These are phyloP conservation scores for Plebejus argus DNA, from an alignment of 2,888 invertebrate species.

Conservation along the genomic window DNA sequence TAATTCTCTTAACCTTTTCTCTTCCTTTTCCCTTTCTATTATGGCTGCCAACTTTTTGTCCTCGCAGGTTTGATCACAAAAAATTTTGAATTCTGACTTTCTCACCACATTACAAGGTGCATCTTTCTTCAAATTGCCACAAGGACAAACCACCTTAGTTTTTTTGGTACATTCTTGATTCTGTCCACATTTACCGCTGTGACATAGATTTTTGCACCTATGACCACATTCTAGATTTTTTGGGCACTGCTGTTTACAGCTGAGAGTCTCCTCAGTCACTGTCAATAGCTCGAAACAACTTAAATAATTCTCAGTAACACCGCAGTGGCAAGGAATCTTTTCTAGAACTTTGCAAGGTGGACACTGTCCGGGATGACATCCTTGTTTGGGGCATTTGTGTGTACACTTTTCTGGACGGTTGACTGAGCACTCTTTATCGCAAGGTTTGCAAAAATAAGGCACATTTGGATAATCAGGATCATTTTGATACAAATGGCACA, in stretches of 20 bases:
- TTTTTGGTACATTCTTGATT: slow-evolving; percentile 88
- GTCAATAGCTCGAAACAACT: slow-evolving; percentile 85
- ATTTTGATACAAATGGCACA: slow-evolving; percentile 84
- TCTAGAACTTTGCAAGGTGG: slow-evolving; percentile 86
- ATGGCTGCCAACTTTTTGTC: slow-evolving; percentile 79
- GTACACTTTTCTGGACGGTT: slow-evolving; percentile 86
- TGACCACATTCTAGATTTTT: slow-evolving; percentile 94
- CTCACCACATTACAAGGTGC: slow-evolving; percentile 83
- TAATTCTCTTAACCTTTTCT: slow-evolving; percentile 77
- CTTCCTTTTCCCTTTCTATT: slow-evolving; percentile 77
- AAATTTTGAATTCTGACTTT: slow-evolving; percentile 69
- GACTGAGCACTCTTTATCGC: slow-evolving; percentile 80
- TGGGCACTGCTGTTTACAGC: slow-evolving; percentile 93
- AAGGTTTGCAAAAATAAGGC: slow-evolving; percentile 66
- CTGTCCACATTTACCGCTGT: slow-evolving; percentile 85
- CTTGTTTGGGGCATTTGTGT: slow-evolving; percentile 85
- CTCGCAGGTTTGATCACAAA: slow-evolving; percentile 84
- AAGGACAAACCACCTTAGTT: slow-evolving; percentile 88
- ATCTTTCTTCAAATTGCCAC: slow-evolving; percentile 88
- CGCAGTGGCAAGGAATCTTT: slow-evolving; percentile 90
- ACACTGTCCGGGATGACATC: slow-evolving; percentile 88
- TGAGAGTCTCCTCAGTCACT: slow-evolving; percentile 71
- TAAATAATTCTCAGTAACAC: slow-evolving; percentile 86
- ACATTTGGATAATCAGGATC: slow-evolving; percentile 68
- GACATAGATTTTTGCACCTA: slow-evolving; percentile 87